A percentile compares a stretch with the other conserved stretches of the same genome.
Conservation (phyloP, 2,113 vertebrate genomes). For the Periophthalmodon schlosseri region DNA sequence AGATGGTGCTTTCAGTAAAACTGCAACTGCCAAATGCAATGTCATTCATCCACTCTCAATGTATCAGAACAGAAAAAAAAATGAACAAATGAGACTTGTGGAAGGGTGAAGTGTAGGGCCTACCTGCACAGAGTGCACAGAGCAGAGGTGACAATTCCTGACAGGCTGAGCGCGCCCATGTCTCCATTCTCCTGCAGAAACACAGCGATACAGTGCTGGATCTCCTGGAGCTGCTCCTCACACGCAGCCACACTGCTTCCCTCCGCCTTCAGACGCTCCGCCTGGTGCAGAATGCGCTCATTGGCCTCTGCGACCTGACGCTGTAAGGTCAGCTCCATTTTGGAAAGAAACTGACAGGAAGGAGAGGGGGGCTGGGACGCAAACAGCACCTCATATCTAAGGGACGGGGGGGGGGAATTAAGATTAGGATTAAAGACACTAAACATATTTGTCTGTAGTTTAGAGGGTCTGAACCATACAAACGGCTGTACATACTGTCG, state of each 20-base stretch:
- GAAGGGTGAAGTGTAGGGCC: background rate
- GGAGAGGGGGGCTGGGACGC: constrained; percentile 85
- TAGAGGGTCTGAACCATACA: background rate
- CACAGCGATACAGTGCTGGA: constrained; percentile 92
- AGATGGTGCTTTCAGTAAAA: too few relatives aligned
- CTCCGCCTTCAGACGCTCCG: constrained; percentile 92
- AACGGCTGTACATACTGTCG: constrained; percentile 78
- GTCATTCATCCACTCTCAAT: background rate
- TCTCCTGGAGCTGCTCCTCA: constrained; percentile 96
- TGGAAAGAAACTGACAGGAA: constrained; percentile 87
- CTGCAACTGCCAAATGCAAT: too few relatives aligned
- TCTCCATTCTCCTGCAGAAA: constrained; percentile 93
- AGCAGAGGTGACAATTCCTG: constrained; percentile 91
- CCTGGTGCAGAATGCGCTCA: constrained; percentile 84
- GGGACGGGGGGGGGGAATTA: too few relatives aligned
- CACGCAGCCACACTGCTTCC: constrained; percentile 85
- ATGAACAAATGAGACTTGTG: background rate
- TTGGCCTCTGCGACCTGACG: constrained; percentile 90
- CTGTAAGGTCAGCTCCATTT: constrained; percentile 89
- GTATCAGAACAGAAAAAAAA: background rate
- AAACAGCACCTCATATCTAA: constrained; percentile 94
- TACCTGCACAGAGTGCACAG: constrained; percentile 92
- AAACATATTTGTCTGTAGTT: background rate
- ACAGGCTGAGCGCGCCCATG: constrained; percentile 88
- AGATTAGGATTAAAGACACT: background rate